These are phyloP conservation scores for Pterois miles DNA, from an alignment of 2,797 vertebrate genomes.

Conservation along the genomic window DNA sequence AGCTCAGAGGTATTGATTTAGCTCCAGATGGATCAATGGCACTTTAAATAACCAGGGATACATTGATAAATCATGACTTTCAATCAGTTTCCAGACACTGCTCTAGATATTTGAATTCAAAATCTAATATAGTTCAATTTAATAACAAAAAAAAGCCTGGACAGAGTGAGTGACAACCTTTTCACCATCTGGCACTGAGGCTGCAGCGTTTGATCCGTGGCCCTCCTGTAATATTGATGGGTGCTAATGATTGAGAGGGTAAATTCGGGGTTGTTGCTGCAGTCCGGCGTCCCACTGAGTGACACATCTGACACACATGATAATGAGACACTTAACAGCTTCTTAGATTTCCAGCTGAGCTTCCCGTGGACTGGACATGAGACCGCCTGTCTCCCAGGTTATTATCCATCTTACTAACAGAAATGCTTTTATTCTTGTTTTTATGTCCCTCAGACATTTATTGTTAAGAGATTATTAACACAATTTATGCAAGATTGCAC, in stretches of 20 bases:
- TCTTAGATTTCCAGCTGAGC: conserved; percentile 32
- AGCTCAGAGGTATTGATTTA: conserved; percentile 36
- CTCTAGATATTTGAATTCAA: neutral
- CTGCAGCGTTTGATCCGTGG: neutral
- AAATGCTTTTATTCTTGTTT: too few relatives aligned
- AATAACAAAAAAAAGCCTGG: neutral
- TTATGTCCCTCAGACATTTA: too few relatives aligned
- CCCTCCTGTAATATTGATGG: conserved; percentile 15
- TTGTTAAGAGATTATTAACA: too few relatives aligned
- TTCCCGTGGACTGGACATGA: too few relatives aligned
- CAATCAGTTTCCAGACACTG: neutral
- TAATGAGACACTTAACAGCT: conserved; percentile 38
- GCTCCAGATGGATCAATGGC: conserved; percentile 33
- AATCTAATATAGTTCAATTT: neutral
- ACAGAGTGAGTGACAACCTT: neutral
- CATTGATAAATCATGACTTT: conserved; percentile 31
- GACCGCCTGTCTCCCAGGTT: neutral
- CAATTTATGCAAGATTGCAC: neutral
- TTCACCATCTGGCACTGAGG: neutral
- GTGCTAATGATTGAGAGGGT: conserved; percentile 1
- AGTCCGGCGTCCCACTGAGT: neutral
- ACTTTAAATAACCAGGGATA: conserved; percentile 1
- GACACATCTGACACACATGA: conserved; percentile 19
- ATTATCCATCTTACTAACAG: too few relatives aligned
- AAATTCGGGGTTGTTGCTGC: neutral